Conservation (phyloP, 2,797 vertebrate genomes). For the Catamblyrhynchus diadema region DNA sequence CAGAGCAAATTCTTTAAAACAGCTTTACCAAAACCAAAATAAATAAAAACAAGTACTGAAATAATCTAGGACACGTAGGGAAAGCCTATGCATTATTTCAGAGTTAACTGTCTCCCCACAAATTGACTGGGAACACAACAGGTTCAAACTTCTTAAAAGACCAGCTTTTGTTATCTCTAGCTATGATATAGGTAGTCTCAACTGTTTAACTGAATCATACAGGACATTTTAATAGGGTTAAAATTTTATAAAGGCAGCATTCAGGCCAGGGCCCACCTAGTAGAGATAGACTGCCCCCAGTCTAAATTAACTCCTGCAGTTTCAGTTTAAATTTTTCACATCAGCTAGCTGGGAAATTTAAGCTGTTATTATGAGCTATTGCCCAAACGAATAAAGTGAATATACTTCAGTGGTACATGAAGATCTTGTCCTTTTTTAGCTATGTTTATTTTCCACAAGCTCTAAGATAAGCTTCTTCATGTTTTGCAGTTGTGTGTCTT, state of each 20-base stretch:
- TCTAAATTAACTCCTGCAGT: background rate
- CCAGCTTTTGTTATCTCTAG: background rate
- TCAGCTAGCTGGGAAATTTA: background rate
- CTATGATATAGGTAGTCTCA: rapidly evolving
- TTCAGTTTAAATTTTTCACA: background rate
- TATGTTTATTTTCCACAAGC: background rate
- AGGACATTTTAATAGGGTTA: background rate
- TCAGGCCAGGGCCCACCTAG: background rate
- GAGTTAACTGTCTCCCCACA: background rate
- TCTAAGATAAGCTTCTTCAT: background rate
- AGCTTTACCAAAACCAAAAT: background rate
- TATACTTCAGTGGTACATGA: background rate
- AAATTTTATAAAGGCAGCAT: background rate
- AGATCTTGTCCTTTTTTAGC: background rate
- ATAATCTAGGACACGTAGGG: background rate
- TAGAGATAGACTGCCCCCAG: background rate
- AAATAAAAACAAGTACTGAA: background rate
- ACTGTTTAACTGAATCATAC: background rate
- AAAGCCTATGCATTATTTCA: background rate
- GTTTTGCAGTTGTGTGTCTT: background rate
- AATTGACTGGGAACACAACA: background rate
- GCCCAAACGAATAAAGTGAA: background rate
- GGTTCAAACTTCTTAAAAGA: background rate
- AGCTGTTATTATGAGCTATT: background rate
- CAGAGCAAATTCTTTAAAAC: background rate